Base-by-base conservation (phyloP, 1,140 invertebrate genomes). In the Bombus breviceps region DNA sequence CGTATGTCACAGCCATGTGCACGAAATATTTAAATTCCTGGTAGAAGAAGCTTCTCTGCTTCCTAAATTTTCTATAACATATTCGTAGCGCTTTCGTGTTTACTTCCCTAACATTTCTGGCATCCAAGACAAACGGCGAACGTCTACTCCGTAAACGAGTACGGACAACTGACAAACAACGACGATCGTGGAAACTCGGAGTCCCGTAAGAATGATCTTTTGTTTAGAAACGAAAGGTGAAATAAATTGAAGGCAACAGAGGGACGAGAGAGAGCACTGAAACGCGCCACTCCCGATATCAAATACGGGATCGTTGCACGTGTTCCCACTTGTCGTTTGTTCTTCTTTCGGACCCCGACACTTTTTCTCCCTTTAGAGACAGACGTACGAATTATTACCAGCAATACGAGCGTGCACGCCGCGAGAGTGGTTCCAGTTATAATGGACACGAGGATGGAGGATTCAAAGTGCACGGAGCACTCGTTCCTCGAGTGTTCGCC, bases 301-400 rank as follows among this genome's bases (percentile, higher is more conserved):
- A 72, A 88, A 88, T 66, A 79, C 86, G 81, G 69, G 78, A 88
- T 88, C 88, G 88, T 89, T 88, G 84, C 80, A 73, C 79, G 79
- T 78, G 69, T 79, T 78, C 85, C 72, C 78, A 85, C 87, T 88
- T 88, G 83, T 75, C 83, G 87, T 89, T 86, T 83, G 80, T 89
- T 89, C 62, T 69, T 87, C 85, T 43, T 82, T 66, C 69, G 62
- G 64, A 66, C 75, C 76, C 75, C n/a, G 64, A 77, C 81, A 71
- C 89, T 69, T 47, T 64, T 76, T 69, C 75, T 83, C 68, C 78
- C 76, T 81, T 62, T 53, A 59, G 64, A 77, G 81, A 74, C 76
- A 89, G 89, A 83, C 78, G 75, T 86, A 86, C 89, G 73, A 90
- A 89, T 90, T 89, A 90, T 90, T 90, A 87, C 78, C 75, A 22